Evolutionary conservation across 2,113 vertebrate species (phyloP).

Genomic region (Paramormyrops kingsleyae): DNA sequence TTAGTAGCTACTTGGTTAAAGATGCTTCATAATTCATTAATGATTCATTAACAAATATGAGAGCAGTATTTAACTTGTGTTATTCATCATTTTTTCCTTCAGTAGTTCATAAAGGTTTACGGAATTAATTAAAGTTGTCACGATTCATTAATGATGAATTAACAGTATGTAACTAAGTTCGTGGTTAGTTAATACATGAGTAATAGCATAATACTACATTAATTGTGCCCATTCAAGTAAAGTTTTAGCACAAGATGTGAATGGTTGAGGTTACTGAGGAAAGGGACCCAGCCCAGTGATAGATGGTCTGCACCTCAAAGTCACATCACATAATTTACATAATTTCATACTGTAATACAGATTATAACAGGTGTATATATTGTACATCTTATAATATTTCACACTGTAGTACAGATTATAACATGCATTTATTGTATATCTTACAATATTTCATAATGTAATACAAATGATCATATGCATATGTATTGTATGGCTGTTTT

Average conservation of each 20-base stretch:
- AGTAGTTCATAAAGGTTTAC: too few species aligned
- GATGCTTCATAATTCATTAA: too few species aligned
- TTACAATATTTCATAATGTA: not conserved
- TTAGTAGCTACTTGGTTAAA: too few species aligned
- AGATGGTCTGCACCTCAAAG: not conserved
- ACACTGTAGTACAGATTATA: not conserved
- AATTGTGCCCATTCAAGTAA: not conserved
- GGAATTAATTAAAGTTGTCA: too few species aligned
- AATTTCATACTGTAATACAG: not conserved
- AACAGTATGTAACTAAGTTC: too few species aligned
- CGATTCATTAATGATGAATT: too few species aligned
- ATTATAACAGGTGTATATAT: not conserved
- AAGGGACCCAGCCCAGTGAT: not conserved
- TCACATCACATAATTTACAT: not conserved
- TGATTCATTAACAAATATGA: too few species aligned
- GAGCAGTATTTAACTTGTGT: too few species aligned
- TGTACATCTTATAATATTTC: not conserved
- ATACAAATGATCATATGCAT: not conserved
- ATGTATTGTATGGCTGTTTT: not conserved
- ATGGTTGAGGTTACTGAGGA: not conserved
- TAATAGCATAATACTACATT: not conserved
- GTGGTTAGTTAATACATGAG: too few species aligned
- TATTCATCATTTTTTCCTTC: too few species aligned
- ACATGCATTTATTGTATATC: not conserved
- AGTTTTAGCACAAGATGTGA: not conserved